Evolutionary conservation across 2,113 vertebrate genomes (phyloP), one percentile per base, ranked within the genome.

Genomic region (Macquaria australasica): DNA sequence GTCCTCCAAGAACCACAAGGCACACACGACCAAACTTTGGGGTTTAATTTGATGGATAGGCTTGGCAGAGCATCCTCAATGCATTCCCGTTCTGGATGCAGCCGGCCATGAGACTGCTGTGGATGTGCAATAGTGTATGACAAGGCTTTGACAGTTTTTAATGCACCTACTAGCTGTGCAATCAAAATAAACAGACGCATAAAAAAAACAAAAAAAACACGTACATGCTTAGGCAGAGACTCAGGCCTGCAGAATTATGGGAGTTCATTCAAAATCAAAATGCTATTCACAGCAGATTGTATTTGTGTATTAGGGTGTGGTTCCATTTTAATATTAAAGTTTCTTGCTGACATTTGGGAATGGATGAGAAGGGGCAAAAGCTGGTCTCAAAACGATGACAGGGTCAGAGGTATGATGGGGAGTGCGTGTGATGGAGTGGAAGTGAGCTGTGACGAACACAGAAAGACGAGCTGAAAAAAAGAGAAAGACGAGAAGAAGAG

Each of bases 341-440:
- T 70, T 73, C 23, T 50, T 20, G 14, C 34, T 69, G 63, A 71
- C 48, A 56, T 41, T 48, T 72, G 20, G 18, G n/a, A 73, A 82
- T 71, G 45, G 67, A 66, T 37, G 25, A 80, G 18, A 77, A 20
- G 1, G 25, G 16, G 28, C 15, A 28, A 59, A 66, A 77, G 45
- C 50, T 67, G 59, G 41, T 81, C 11, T 81, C 25, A 37, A 85
- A 79, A 81, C 6, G 12, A 75, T 66, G 25, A 64, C 69, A 59
- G 66, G 34, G 50, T 37, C 83, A 77, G 77, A 72, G 37, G 64
- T 67, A 84, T 85, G 70, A 71, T 64, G 77, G 87, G 87, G 70
- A 59, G 89, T 91, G 87, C 81, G 87, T 93, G 87, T 92, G 91
- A 93, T 78, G 84, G 79, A 85, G 92, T 20, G 75, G 86, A 88